These are phyloP conservation scores for Montipora capricornis DNA, from an alignment of 64 coral and sea anemone species.

Conservation along the genomic window DNA sequence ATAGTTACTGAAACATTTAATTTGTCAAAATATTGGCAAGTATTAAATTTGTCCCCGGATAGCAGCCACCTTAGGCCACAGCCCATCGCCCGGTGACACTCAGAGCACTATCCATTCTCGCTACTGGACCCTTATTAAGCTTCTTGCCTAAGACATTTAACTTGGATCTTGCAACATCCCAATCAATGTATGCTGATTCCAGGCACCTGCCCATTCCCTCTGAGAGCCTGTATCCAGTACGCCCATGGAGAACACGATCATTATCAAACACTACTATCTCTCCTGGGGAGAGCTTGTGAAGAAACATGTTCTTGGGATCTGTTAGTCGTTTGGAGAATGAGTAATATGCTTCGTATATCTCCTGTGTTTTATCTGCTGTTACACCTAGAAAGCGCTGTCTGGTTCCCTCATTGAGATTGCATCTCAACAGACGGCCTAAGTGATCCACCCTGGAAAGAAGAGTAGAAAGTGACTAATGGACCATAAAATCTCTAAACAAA, in stretches of 20 bases:
- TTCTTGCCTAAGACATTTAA: conserved; percentile 67
- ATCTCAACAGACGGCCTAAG: conserved; percentile 50
- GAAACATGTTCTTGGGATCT: conserved; percentile 72
- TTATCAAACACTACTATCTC: conserved; percentile 90
- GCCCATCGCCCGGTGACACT: background rate
- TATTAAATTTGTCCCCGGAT: background rate
- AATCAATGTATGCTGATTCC: conserved; percentile 81
- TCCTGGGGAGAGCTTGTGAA: conserved; percentile 71
- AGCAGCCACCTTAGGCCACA: background rate
- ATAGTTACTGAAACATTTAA: too few relatives aligned
- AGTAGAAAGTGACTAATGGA: background rate
- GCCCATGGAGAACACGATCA: conserved; percentile 78
- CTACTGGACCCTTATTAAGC: conserved; percentile 42
- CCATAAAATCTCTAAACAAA: too few relatives aligned
- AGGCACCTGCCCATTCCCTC: conserved; percentile 53
- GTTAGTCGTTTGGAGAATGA: conserved; percentile 69
- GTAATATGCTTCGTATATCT: conserved; percentile 84
- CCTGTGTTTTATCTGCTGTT: conserved; percentile 51
- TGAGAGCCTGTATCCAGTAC: conserved; percentile 64
- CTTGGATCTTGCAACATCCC: conserved; percentile 86
- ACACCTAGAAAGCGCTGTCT: conserved; percentile 73
- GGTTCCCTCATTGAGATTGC: conserved; percentile 82
- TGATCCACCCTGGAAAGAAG: conserved; percentile 51
- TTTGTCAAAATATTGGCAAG: too few relatives aligned
- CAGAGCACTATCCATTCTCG: conserved; percentile 19